Evolutionary conservation across 2,113 vertebrate species (phyloP).

Genomic region (Collichthys lucidus): DNA sequence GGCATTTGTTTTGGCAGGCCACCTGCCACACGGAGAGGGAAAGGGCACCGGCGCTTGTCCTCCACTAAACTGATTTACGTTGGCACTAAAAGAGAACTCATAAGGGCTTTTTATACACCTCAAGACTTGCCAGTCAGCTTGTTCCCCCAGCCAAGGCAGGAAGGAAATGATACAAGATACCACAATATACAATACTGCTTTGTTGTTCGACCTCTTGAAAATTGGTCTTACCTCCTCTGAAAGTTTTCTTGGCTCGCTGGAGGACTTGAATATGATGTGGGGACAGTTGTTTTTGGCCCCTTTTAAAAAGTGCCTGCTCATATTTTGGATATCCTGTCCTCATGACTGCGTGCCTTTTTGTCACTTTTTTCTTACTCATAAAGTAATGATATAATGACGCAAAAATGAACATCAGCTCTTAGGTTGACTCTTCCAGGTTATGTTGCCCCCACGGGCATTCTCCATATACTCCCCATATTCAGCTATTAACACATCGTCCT

Average conservation of each 20-base stretch:
- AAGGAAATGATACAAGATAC: constrained; percentile 70
- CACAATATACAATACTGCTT: constrained; percentile 51
- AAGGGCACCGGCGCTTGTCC: constrained; percentile 57
- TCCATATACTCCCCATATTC: constrained; percentile 10
- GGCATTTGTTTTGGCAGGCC: constrained; percentile 65
- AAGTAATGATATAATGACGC: constrained; percentile 15
- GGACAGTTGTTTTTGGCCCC: constrained; percentile 39
- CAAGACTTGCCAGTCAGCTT: constrained; percentile 54
- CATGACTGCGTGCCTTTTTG: constrained; percentile 17
- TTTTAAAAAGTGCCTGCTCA: constrained; percentile 7
- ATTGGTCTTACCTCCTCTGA: constrained; percentile 45
- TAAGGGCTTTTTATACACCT: constrained; percentile 59
- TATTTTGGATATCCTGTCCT: constrained; percentile 2
- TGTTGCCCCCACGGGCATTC: neutral
- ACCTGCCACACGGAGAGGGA: constrained; percentile 53
- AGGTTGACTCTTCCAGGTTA: neutral
- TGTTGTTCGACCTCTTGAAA: constrained; percentile 48
- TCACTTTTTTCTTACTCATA: neutral
- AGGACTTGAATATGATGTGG: constrained; percentile 4
- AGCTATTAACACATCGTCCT: constrained; percentile 23
- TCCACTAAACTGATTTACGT: constrained; percentile 72
- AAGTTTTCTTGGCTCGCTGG: constrained; percentile 46
- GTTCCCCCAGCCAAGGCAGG: constrained; percentile 48
- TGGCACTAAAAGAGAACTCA: constrained; percentile 68
- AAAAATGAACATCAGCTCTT: constrained; percentile 25